Evolutionary conservation across 2,888 invertebrate species (phyloP).

Genomic region (Teinopalpus imperialis): DNA sequence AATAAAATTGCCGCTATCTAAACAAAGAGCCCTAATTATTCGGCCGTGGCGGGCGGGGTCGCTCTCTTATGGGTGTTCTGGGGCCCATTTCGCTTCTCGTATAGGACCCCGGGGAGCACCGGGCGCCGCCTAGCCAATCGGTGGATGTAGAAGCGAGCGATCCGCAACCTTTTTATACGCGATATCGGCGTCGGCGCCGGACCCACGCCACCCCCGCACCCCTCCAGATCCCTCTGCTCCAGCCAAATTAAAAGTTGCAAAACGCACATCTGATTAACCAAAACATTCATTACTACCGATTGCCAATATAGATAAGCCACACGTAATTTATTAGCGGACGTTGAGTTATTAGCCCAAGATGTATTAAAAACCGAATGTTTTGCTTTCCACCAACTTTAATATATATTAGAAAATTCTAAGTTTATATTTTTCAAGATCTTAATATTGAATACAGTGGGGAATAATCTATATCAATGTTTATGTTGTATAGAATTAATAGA

Average conservation of each 20-base stretch:
- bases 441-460: neutral
- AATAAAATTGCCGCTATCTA: conserved; percentile 84
- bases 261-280: conserved; percentile 75
- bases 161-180: conserved; percentile 81
- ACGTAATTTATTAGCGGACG: conserved; percentile 64
- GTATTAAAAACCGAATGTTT: conserved; percentile 21
- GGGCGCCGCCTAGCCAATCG: conserved; percentile 85
- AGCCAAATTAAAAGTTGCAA: conserved; percentile 59
- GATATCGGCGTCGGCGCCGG: conserved; percentile 75
- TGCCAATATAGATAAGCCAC: conserved; percentile 71
- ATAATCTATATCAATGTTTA: conserved; percentile 14
- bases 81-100: conserved; percentile 85
- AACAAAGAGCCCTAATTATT: conserved; percentile 85
- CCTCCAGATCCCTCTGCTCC: conserved; percentile 39
- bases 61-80: conserved; percentile 86
- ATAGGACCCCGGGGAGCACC: conserved; percentile 83
- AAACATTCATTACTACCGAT: conserved; percentile 66
- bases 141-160: conserved; percentile 78
- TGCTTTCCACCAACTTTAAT: neutral
- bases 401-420: too few species aligned
- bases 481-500: conserved; percentile 12
- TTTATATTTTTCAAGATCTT: neutral
- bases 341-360: conserved; percentile 58
- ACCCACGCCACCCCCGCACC: conserved; percentile 32
- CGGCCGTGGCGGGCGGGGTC: conserved; percentile 85